Evolutionary conservation across 2,888 invertebrate species (phyloP).

Genomic region (Hartigia nigra): DNA sequence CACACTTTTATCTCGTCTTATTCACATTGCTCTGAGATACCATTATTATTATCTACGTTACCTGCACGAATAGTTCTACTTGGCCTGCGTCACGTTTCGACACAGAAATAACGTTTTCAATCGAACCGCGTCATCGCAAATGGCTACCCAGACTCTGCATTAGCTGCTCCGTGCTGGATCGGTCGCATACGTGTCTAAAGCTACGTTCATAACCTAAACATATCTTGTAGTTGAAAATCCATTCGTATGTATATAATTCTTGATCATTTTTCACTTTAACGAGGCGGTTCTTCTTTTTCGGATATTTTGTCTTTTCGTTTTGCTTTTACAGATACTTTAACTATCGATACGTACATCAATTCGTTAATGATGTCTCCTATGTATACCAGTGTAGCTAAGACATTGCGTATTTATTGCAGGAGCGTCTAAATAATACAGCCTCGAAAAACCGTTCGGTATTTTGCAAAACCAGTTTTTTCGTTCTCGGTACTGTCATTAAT

Average conservation of each 20-base stretch:
- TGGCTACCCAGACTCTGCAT: conserved; percentile 33
- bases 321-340: neutral
- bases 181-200: neutral
- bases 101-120: conserved; percentile 38
- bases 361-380: neutral
- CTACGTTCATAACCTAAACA: neutral
- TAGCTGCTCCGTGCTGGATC: neutral
- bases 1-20: neutral
- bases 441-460: neutral
- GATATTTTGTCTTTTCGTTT: neutral
- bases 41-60: neutral
- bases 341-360: neutral
- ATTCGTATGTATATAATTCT: neutral
- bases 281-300: neutral
- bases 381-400: neutral
- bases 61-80: neutral
- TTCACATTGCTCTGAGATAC: neutral
- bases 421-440: neutral
- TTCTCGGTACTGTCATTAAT: neutral
- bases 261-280: neutral
- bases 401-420: neutral
- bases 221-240: neutral
- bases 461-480: neutral
- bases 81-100: neutral
- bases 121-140: conserved; percentile 51